Evolutionary conservation across 2,797 vertebrate genomes (phyloP), one percentile per base, ranked within the genome.

Genomic region (Selene dorsalis): DNA sequence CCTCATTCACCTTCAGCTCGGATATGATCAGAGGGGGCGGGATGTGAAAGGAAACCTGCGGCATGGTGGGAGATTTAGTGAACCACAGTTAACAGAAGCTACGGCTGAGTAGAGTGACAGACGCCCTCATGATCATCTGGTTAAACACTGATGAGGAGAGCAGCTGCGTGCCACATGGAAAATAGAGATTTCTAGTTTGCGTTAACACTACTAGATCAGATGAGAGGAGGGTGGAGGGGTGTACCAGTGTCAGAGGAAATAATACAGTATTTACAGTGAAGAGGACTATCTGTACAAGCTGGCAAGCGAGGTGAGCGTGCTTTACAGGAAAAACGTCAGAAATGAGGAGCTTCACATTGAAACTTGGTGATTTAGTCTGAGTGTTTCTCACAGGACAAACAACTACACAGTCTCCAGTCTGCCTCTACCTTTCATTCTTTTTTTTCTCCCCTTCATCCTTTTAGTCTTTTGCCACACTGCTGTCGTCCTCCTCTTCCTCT

Each of bases 251-350:
- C 38, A 18, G 55, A 35, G 30, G 64, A 65, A 60, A 64, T 75
- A 20, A 55, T 45, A 61, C 56, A 65, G 59, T 91, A 86, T 89
- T 85, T 89, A 87, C 86, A 90, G 72, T 84, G 76, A 67, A 53
- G 45, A 45, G 58, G 73, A 68, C 6, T 39, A 61, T 28, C 63
- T 80, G 79, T 87, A 81, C 62, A 78, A 60, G 55, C 67, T 48
- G 58, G 62, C 41, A 35, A 58, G 32, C 2, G 26, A 55, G 28
- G 64, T 43, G 57, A 38, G 57, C 6, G 58, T 76, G 66, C 50
- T 24, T 22, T 30, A 70, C 18, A 13, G 52, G 39, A 20, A 24
- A n/a, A 13, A 28, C 13, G 45, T 73, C 38, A 39, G 72, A 77
- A 62, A 65, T 3, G 45, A 61, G 39, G 30, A 53, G 74, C 52